phyloP scores from a whole-genome alignment of 2,888 invertebrate genomes.

The Didymodactylos carnosus region DNA sequence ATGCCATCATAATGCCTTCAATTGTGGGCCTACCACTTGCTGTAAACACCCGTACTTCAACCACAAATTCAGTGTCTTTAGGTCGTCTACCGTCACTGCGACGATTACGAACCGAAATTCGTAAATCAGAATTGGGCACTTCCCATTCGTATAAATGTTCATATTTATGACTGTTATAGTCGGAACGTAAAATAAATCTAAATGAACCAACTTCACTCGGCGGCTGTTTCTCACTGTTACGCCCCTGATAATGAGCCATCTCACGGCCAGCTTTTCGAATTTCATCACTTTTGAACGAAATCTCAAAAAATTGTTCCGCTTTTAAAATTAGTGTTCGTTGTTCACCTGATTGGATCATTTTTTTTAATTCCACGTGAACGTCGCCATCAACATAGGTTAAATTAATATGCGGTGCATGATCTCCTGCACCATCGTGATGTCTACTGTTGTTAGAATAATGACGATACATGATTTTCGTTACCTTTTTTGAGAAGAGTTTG shows the following conservation, averaged over 20 bases:
- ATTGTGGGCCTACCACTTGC: not conserved
- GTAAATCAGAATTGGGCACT: not conserved
- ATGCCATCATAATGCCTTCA: not conserved
- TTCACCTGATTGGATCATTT: not conserved
- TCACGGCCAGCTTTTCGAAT: not conserved
- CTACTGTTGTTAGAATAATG: not conserved
- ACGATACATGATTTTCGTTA: no score
- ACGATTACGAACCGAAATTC: not conserved
- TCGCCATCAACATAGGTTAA: not conserved
- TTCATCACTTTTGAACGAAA: not conserved
- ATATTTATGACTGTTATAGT: not conserved
- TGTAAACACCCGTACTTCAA: not conserved
- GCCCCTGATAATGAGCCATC: not conserved
- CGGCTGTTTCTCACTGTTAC: not conserved
- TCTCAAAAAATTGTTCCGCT: not conserved
- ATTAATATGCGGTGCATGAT: not conserved
- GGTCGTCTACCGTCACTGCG: not conserved
- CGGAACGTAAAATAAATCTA: not conserved
- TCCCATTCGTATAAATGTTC: not conserved
- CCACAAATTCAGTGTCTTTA: not conserved
- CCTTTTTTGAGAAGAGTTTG: no score
- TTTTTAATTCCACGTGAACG: not conserved
- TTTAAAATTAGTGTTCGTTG: not conserved
- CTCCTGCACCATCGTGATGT: not conserved
- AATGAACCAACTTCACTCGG: not conserved